A percentile compares a stretch with the other conserved stretches of the same genome.
Conservation (phyloP, 2,113 vertebrate species). For the Notiomystis cincta region DNA sequence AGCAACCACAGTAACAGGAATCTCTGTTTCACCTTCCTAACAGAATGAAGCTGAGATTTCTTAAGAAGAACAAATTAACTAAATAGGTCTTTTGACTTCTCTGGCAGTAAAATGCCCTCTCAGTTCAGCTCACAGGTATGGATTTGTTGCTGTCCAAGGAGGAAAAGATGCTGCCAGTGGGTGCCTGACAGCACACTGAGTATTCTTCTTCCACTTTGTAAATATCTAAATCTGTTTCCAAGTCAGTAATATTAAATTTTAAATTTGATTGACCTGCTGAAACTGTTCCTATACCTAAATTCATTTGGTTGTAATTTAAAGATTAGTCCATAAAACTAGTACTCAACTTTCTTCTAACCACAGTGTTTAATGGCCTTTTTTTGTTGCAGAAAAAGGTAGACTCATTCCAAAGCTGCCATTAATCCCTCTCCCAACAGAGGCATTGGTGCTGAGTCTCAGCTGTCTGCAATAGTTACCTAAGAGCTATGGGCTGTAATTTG, state of each 20-base stretch:
- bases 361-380: conserved; percentile 54
- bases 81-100: background rate
- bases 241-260: background rate
- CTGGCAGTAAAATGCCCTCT: background rate
- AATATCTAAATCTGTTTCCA: background rate
- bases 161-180: background rate
- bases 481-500: conserved; percentile 67
- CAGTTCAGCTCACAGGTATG: background rate
- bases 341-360: conserved; percentile 19
- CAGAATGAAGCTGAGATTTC: background rate
- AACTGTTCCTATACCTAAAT: background rate
- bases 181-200: background rate
- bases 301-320: conserved; percentile 52
- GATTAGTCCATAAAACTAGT: conserved; percentile 29
- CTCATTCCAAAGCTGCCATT: conserved; percentile 56
- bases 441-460: conserved; percentile 66
- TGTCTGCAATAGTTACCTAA: conserved; percentile 69
- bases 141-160: background rate
- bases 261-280: background rate
- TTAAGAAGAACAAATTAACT: background rate
- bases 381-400: conserved; percentile 39
- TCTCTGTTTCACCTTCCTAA: background rate
- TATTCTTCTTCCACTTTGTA: background rate
- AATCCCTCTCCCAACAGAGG: conserved; percentile 64
- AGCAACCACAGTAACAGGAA: background rate